Base-by-base conservation (phyloP, 2,113 vertebrate species). In the Odobenus rosmarus region DNA sequence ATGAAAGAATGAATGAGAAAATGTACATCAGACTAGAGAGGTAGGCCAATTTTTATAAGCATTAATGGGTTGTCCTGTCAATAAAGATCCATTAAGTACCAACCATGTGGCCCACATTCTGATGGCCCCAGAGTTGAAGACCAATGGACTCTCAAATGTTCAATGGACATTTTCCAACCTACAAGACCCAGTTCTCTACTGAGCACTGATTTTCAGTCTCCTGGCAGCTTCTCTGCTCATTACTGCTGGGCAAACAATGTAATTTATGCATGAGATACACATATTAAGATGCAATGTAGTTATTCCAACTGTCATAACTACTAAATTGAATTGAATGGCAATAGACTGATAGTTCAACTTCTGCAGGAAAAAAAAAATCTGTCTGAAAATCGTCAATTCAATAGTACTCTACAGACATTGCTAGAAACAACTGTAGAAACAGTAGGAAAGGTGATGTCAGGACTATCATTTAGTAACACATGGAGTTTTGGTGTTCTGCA, bases 261-360 rank as follows among this genome's bases (percentile, higher is more conserved):
- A 95, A 97, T 93, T 96, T 96, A 98, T 94, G 93, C 94, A 96
- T 81, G 36, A 96, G 94, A 90, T 77, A 89, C 57, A 90, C 92
- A 95, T 87, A 95, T 95, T 98, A 96, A 90, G 90, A 97, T 79
- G 94, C 95, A 94, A 31, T 92, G 95, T 82, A 92, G 92, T 96
- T 92, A 96, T 96, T 98, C 90, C 95, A 92, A 87, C 94, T 97
- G 92, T 97, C 96, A 92, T 96, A 97, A 96, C 90, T 71, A 93
- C 96, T 90, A 96, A 97, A 98, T 97, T 97, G 94, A 95, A 93
- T 96, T 96, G 94, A 98, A 96, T 93, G 96, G 84, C 94, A 95
- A 96, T 82, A 53, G 77, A 74, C 85, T 67, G 76, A 94, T 90
- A 96, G 69, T 59, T 89, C 87, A 90, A 71, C 62, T 61, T 97